Conservation (phyloP, 2,797 vertebrate species). For the Acanthopagrus latus region DNA sequence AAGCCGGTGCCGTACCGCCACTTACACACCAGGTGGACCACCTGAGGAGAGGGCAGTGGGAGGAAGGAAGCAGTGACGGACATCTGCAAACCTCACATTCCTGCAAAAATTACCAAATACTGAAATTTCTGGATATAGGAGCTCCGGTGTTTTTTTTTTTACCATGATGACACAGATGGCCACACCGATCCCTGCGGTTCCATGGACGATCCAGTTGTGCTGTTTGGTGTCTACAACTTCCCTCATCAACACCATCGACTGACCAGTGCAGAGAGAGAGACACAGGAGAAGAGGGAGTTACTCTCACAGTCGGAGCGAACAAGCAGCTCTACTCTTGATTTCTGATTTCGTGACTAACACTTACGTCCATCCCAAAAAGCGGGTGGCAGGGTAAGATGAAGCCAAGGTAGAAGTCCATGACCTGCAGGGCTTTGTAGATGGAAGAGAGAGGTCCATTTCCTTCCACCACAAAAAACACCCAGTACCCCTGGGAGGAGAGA, state of each 20-base stretch:
- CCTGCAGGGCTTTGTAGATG: slow-evolving; percentile 90
- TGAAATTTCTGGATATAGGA: background rate
- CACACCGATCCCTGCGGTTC: slow-evolving; percentile 72
- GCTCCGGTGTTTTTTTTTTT: slow-evolving; percentile 44
- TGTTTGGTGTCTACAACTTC: slow-evolving; percentile 74
- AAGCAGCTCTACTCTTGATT: slow-evolving; percentile 6
- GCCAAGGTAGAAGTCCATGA: slow-evolving; percentile 84
- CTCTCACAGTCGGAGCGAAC: background rate
- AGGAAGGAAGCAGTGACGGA: background rate
- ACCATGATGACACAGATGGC: slow-evolving; percentile 80
- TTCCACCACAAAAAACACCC: slow-evolving; percentile 90
- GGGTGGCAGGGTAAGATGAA: slow-evolving; percentile 77
- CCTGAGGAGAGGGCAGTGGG: slow-evolving; percentile 74
- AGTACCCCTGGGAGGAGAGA: slow-evolving; percentile 89
- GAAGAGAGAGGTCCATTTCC: slow-evolving; percentile 89
- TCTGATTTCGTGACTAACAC: slow-evolving; percentile 35
- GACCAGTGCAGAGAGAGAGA: slow-evolving; percentile 28
- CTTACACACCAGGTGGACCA: slow-evolving; percentile 86
- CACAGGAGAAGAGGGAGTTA: slow-evolving; percentile 8
- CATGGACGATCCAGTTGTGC: slow-evolving; percentile 77
- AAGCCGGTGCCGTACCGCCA: slow-evolving; percentile 68
- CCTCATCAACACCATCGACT: slow-evolving; percentile 77
- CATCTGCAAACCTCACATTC: background rate
- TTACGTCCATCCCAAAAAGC: slow-evolving; percentile 80
- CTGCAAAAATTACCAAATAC: background rate